Base-by-base conservation (phyloP, 2,113 vertebrate genomes). In the Takifugu bimaculatus region DNA sequence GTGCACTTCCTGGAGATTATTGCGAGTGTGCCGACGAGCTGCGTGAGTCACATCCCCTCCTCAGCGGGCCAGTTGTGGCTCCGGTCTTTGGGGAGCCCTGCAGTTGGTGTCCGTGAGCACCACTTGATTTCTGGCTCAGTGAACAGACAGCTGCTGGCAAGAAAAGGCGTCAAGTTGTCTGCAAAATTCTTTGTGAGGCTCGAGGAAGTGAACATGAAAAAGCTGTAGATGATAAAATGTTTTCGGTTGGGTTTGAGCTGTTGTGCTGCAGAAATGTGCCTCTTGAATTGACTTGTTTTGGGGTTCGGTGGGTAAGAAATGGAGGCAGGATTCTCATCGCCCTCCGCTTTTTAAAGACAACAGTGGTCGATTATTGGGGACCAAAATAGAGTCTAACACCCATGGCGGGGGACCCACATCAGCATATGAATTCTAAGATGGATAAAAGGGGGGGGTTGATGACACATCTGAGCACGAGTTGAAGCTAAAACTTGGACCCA, bases 91-190 rank as follows among this genome's bases (percentile, higher is more conserved):
- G 80, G 77, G 78, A 79, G 72, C 72, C 72, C 69, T 78, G 83
- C 81, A 82, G 87, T 86, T 87, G 85, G 85, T 85, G 82, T 83
- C 75, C 65, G 67, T 78, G 74, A 73, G 75, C 80, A 68, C 74
- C 55, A 28, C 77, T 78, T 84, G 83, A 77, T 78, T 83, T 80
- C 84, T 82, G 84, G 84, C 80, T 81, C 63, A 81, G 78, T 67
- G 77, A 87, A 66, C 72, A 75, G 79, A 77, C 88, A 85, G 86
- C 84, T 89, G 86, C 80, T 87, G 83, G 81, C 69, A 63, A 68
- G 56, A n/a, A 15, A 50, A 75, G 85, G 83, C 70, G 77, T 78
- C 85, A 69, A 67, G 60, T 78, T 78, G 82, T 85, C 85, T 81
- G 74, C 63, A 63, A 60, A 66, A 72, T 75, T 74, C 63, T 70